Percentiles rank a stretch among this genome's conserved stretches.
Evolutionary conservation across 2,888 invertebrate genomes (phyloP).

Genomic region (Acheta domesticus): DNA sequence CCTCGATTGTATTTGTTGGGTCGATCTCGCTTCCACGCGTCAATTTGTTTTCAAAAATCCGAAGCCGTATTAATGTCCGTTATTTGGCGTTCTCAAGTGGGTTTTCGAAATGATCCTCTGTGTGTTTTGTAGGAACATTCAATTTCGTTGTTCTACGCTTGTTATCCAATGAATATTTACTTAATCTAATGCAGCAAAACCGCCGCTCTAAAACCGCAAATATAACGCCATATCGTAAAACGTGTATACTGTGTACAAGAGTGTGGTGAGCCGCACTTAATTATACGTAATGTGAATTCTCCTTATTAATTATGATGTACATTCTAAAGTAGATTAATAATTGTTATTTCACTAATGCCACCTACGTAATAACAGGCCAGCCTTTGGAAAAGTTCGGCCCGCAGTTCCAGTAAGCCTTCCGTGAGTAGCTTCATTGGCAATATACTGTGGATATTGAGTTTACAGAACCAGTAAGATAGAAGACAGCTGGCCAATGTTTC

Average conservation of each 20-base stretch:
- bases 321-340: slow-evolving; percentile 18
- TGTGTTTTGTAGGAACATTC: neutral
- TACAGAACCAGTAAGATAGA: no score
- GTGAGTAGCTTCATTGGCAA: no score
- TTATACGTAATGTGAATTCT: neutral
- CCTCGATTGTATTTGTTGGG: no score
- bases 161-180: slow-evolving; percentile 18
- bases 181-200: slow-evolving; percentile 11
- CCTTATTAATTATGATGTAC: slow-evolving; percentile 18
- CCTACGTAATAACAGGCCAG: neutral
- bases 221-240: neutral
- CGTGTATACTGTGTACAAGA: neutral
- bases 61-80: neutral
- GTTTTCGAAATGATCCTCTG: neutral
- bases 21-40: neutral
- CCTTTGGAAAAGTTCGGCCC: no score
- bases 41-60: neutral
- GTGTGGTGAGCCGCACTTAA: neutral
- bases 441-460: no score
- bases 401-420: no score
- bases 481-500: no score
- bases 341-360: neutral
- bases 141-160: neutral
- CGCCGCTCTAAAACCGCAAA: slow-evolving; percentile 3
- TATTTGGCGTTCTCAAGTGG: slow-evolving; percentile 18